Percentiles rank a stretch among this genome's conserved stretches.
phyloP scores from a whole-genome alignment of 1,140 invertebrate genomes.

The Brachionus calyciflorus region DNA sequence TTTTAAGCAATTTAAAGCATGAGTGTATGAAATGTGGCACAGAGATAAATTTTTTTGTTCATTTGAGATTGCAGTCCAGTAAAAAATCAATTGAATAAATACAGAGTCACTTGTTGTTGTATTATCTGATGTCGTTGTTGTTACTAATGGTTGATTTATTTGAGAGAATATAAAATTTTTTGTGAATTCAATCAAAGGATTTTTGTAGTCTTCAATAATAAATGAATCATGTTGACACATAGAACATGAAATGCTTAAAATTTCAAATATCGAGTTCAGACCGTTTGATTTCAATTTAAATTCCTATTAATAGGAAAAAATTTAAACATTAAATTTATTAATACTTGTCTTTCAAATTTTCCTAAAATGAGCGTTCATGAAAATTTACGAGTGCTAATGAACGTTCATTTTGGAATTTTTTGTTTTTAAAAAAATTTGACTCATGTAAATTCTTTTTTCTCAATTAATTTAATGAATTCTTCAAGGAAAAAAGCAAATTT shows the following conservation, averaged over 20 bases:
- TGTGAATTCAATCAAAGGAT: slow-evolving; percentile 28
- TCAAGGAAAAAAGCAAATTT: too few relatives aligned
- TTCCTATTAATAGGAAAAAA: slow-evolving; percentile 13
- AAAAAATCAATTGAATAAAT: slow-evolving; percentile 4
- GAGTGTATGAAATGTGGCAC: slow-evolving; percentile 4
- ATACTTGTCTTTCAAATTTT: too few relatives aligned
- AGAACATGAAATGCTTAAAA: slow-evolving; percentile 16
- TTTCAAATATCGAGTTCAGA: slow-evolving; percentile 37
- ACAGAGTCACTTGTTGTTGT: not conserved
- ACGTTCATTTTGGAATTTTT: too few relatives aligned
- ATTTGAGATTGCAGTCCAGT: slow-evolving; percentile 19
- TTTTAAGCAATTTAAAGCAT: not conserved
- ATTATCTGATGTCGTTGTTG: not conserved
- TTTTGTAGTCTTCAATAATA: slow-evolving; percentile 38
- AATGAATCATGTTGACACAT: slow-evolving; percentile 23
- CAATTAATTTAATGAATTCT: too few relatives aligned
- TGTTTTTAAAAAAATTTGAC: too few relatives aligned
- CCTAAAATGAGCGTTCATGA: too few relatives aligned
- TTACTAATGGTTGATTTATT: not conserved
- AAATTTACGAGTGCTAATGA: too few relatives aligned
- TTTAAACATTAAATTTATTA: too few relatives aligned
- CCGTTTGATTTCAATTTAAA: slow-evolving; percentile 18
- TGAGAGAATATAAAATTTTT: slow-evolving; percentile 1
- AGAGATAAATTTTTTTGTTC: slow-evolving; percentile 9
- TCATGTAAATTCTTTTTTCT: too few relatives aligned